phyloP scores from a whole-genome alignment of 2,113 vertebrate species.

The Cyphomyrus plagiostoma region DNA sequence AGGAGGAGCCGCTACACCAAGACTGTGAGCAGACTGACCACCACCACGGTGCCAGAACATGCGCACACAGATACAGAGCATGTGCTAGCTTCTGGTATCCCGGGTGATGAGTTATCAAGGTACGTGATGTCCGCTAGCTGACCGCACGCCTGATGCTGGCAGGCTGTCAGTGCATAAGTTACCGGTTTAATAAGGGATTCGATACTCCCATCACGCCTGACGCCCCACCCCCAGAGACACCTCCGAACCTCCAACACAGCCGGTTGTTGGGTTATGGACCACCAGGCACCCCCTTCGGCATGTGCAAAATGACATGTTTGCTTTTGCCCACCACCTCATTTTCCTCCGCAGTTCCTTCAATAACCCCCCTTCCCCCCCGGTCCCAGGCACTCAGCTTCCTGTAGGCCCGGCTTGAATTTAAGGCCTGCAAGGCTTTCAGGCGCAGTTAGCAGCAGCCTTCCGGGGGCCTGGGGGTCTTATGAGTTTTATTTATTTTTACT shows the following conservation, averaged over 20 bases:
- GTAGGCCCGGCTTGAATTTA: conserved; percentile 31
- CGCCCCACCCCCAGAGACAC: neutral
- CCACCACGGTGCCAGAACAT: neutral
- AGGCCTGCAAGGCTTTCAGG: conserved; percentile 32
- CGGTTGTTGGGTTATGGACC: neutral
- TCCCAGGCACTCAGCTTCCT: conserved; percentile 3
- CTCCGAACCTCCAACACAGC: neutral
- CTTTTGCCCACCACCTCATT: neutral
- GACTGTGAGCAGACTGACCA: neutral
- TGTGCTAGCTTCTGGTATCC: neutral
- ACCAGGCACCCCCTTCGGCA: neutral
- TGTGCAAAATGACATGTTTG: neutral
- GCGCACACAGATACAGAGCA: neutral
- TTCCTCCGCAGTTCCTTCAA: conserved; percentile 9
- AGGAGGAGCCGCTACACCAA: neutral
- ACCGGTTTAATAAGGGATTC: neutral
- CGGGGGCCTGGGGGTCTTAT: neutral
- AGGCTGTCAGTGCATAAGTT: neutral
- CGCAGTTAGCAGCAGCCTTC: conserved; percentile 15
- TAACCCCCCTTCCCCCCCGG: neutral
- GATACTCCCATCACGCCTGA: neutral
- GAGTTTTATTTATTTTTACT: neutral
- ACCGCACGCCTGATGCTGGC: neutral
- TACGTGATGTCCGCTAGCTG: neutral
- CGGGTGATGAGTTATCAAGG: neutral